phyloP scores from a whole-genome alignment of 2,888 invertebrate species.

The Orchesella flavescens region DNA sequence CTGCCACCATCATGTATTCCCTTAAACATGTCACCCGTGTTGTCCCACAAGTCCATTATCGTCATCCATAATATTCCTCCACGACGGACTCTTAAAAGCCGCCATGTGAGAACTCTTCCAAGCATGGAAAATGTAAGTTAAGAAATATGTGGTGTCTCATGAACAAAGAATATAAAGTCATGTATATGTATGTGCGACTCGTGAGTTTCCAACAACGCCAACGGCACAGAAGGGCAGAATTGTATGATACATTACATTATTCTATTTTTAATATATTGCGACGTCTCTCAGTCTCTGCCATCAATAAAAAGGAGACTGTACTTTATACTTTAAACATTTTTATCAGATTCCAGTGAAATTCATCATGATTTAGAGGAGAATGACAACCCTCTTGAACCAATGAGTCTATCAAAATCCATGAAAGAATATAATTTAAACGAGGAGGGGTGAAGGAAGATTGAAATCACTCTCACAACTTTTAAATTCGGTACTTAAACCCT shows the following conservation, averaged over 20 bases:
- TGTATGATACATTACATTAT: no score
- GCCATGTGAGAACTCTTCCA: background rate
- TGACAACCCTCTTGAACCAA: conserved; percentile 34
- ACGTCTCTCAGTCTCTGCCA: no score
- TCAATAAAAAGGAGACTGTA: conserved; percentile 16
- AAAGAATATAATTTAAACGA: background rate
- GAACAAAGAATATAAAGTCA: no score
- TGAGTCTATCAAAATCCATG: conserved; percentile 32
- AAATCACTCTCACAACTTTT: conserved; percentile 30
- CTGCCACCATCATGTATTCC: background rate
- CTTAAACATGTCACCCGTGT: background rate
- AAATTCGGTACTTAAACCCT: background rate
- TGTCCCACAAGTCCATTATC: conserved; percentile 4
- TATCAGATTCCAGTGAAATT: conserved; percentile 46
- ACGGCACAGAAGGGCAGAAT: no score
- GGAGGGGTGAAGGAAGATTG: conserved; percentile 26
- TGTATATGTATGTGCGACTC: no score
- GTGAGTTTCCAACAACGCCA: no score
- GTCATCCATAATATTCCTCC: conserved; percentile 12
- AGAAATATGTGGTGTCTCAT: background rate
- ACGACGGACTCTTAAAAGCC: background rate
- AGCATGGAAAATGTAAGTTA: background rate
- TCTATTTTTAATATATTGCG: no score
- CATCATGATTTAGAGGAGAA: conserved; percentile 49
- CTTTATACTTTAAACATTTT: background rate